Evolutionary conservation across 2,797 vertebrate species (phyloP), one percentile per base, ranked within the genome.

Genomic region (Danionella dracula): DNA sequence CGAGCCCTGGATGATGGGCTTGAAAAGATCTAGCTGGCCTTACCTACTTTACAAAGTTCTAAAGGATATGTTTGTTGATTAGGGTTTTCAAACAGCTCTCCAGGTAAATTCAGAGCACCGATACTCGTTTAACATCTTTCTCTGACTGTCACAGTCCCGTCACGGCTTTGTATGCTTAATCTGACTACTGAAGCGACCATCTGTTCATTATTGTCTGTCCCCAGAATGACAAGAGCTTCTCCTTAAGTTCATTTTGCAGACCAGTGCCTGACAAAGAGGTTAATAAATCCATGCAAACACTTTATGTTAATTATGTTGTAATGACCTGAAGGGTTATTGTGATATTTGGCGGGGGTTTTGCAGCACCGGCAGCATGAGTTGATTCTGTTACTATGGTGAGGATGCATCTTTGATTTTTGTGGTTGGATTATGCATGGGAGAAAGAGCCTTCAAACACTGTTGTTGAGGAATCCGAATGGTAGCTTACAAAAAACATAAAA

Each of bases 131-230:
- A n/a, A 45, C 46, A 48, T 70, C 40, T 48, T 19, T 63, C 53
- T 38, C 53, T 31, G 31, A 69, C 59, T 76, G 66, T 19, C 59
- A 71, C 75, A 69, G 76, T 77, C 80, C 78, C 76, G 64, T 76
- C 68, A 71, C 78, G 73, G 58, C 70, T 84, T 88, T 84, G 88
- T 85, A 84, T 83, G 80, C 71, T 78, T 90, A 88, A 90, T 87
- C 85, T 87, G 79, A 5, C 75, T 74, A 66, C 29, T 73, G 70
- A 73, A 71, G 72, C 82, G 72, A 72, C 84, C 86, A 90, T 88
- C 86, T 90, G 87, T 75, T 80, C 72, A 20, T 71, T 58, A 50
- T 19, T 0, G 50, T 65, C 50, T 55, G 62, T 34, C 44, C 38
- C 17, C 38, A 44, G 27, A 64, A 34, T 44, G 35, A 64, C 61